A percentile compares a stretch with the other conserved stretches of the same genome.
Evolutionary conservation across 2,113 vertebrate genomes (phyloP).

Genomic region (Odontesthes bonariensis): DNA sequence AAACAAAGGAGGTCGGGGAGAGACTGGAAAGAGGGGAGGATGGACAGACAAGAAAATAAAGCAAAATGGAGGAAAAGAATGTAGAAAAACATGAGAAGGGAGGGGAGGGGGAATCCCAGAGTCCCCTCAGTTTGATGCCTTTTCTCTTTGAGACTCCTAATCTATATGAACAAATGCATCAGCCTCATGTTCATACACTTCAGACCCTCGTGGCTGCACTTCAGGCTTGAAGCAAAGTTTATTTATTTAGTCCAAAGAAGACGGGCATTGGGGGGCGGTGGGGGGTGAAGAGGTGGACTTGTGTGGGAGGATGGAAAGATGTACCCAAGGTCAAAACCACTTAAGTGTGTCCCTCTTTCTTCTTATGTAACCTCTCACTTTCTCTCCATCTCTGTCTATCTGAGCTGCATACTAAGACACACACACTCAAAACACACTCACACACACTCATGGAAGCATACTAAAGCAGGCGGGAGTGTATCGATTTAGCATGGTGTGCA

Average conservation of each 20-base stretch:
- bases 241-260: slow-evolving; percentile 65
- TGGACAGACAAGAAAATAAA: slow-evolving; percentile 39
- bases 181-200: slow-evolving; percentile 49
- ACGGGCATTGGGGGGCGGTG: neutral
- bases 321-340: slow-evolving; percentile 81
- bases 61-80: slow-evolving; percentile 46
- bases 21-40: slow-evolving; percentile 48
- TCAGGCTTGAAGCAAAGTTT: slow-evolving; percentile 63
- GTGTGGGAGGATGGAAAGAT: slow-evolving; percentile 31
- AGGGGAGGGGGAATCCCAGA: slow-evolving; percentile 56
- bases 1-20: slow-evolving; percentile 69
- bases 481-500: slow-evolving; percentile 83
- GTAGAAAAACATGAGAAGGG: slow-evolving; percentile 52
- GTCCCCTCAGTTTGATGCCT: slow-evolving; percentile 58
- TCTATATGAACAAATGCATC: slow-evolving; percentile 63
- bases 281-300: neutral
- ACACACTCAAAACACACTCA: slow-evolving; percentile 47
- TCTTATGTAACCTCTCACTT: slow-evolving; percentile 76
- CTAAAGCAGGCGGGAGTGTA: slow-evolving; percentile 76
- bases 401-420: slow-evolving; percentile 76
- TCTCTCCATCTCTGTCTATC: slow-evolving; percentile 51
- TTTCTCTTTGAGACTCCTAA: slow-evolving; percentile 65
- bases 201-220: slow-evolving; percentile 43
- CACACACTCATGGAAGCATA: slow-evolving; percentile 61
- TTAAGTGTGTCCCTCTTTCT: slow-evolving; percentile 79